A percentile compares a stretch with the other conserved stretches of the same genome.
Conservation (phyloP, 2,113 vertebrate genomes). For the Rhynchopsitta pachyrhyncha region DNA sequence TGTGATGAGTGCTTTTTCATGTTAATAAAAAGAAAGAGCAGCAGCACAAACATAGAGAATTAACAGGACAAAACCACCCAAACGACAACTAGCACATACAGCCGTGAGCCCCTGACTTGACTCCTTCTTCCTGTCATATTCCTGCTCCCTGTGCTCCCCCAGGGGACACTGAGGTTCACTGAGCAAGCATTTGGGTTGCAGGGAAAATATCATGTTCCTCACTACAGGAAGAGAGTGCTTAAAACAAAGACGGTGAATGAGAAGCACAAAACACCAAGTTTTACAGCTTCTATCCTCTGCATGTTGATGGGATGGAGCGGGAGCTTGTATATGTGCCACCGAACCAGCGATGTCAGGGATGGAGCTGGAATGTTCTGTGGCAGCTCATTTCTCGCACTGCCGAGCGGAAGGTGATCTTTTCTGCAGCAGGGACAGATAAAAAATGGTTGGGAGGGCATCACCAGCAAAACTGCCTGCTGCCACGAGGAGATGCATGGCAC, state of each 20-base stretch:
- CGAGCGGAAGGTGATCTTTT: background rate
- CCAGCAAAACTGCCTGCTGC: background rate
- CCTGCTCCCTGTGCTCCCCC: background rate
- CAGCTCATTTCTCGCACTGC: fast-evolving
- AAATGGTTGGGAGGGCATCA: background rate
- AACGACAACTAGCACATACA: background rate
- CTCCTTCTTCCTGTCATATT: background rate
- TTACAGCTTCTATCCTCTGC: background rate
- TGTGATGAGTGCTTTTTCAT: background rate
- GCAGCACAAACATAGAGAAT: background rate
- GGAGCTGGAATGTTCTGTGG: background rate
- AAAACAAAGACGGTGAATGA: background rate
- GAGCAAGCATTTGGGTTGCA: background rate
- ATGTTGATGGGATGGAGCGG: background rate
- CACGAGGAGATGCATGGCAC: background rate
- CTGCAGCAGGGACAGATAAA: background rate
- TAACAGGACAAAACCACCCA: background rate
- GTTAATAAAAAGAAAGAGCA: background rate
- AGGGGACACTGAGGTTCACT: background rate
- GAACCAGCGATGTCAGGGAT: fast-evolving
- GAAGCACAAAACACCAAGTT: background rate
- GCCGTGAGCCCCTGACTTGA: fast-evolving
- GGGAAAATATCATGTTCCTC: background rate
- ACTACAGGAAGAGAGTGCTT: background rate
- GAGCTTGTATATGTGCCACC: background rate